Evolutionary conservation across 2,113 vertebrate genomes (phyloP).

Genomic region (Xenopus laevis): DNA sequence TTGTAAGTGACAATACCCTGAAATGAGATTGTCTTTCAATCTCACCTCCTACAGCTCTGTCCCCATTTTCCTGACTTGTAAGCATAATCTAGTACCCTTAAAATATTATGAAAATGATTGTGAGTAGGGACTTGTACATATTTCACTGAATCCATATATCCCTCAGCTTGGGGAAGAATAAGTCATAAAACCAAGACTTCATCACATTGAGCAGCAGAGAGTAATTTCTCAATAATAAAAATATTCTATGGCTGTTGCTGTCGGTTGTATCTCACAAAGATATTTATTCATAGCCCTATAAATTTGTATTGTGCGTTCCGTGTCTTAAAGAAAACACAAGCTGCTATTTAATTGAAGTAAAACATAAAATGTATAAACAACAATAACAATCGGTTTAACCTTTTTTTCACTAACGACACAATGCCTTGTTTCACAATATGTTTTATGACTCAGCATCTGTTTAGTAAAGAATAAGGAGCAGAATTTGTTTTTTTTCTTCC

Average conservation of each 20-base stretch:
- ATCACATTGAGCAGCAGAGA: slow-evolving; percentile 24
- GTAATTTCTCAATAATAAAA: slow-evolving; percentile 30
- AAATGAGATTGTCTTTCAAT: slow-evolving; percentile 2
- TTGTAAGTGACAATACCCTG: neutral
- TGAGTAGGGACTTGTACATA: neutral
- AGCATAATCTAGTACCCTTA: slow-evolving; percentile 4
- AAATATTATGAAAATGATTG: slow-evolving; percentile 4
- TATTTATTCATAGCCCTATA: slow-evolving; percentile 30
- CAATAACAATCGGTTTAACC: slow-evolving; percentile 3
- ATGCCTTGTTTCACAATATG: neutral
- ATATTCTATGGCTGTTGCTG: slow-evolving; percentile 13
- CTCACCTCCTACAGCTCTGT: neutral
- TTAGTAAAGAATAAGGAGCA: neutral
- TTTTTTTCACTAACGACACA: neutral
- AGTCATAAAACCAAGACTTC: slow-evolving; percentile 22
- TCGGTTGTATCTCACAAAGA: slow-evolving; percentile 26
- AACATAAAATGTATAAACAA: neutral
- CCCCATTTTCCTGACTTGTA: neutral
- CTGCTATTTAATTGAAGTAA: slow-evolving; percentile 12
- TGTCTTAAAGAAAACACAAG: slow-evolving; percentile 19
- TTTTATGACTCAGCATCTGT: slow-evolving; percentile 4
- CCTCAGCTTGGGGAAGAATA: neutral
- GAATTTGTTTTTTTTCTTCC: neutral
- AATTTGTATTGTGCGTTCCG: slow-evolving; percentile 13
- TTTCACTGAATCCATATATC: slow-evolving; percentile 17